phyloP scores from a whole-genome alignment of 1,140 invertebrate genomes.

The Oryctes rhinoceros region DNA sequence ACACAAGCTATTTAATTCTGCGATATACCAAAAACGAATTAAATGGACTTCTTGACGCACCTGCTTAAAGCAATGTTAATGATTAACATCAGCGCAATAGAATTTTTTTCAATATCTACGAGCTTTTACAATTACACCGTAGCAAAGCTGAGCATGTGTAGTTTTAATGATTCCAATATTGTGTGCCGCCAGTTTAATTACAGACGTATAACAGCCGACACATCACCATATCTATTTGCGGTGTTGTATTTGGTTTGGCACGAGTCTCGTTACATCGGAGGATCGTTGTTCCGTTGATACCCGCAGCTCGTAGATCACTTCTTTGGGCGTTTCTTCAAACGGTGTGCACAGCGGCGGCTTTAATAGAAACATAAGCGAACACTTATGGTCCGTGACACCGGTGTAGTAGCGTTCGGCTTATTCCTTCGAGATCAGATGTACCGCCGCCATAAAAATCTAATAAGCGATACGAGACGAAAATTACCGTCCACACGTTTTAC shows the following conservation, averaged over 20 bases:
- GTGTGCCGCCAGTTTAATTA: neutral
- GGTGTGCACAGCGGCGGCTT: slow-evolving; percentile 53
- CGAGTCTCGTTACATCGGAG: slow-evolving; percentile 40
- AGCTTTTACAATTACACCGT: too few species aligned
- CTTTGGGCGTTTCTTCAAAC: slow-evolving; percentile 52
- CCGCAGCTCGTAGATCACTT: slow-evolving; percentile 51
- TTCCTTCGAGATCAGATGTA: slow-evolving; percentile 44
- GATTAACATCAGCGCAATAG: too few species aligned
- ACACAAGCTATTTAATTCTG: too few species aligned
- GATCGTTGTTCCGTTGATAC: slow-evolving; percentile 46
- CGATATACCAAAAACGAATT: too few species aligned
- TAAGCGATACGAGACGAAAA: slow-evolving; percentile 35
- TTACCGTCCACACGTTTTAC: slow-evolving; percentile 23
- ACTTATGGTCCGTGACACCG: slow-evolving; percentile 61
- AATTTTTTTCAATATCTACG: too few species aligned
- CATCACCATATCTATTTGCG: neutral
- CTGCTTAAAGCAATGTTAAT: too few species aligned
- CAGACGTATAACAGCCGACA: neutral
- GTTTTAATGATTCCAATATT: too few species aligned
- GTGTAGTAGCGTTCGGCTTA: slow-evolving; percentile 49
- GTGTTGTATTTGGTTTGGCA: slow-evolving; percentile 50
- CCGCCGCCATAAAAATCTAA: slow-evolving; percentile 44
- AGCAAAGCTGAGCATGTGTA: too few species aligned
- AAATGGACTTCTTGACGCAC: too few species aligned
- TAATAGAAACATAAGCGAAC: slow-evolving; percentile 62